These are phyloP conservation scores for Xylota sylvarum DNA, from an alignment of 2,888 invertebrate species.

Conservation along the genomic window DNA sequence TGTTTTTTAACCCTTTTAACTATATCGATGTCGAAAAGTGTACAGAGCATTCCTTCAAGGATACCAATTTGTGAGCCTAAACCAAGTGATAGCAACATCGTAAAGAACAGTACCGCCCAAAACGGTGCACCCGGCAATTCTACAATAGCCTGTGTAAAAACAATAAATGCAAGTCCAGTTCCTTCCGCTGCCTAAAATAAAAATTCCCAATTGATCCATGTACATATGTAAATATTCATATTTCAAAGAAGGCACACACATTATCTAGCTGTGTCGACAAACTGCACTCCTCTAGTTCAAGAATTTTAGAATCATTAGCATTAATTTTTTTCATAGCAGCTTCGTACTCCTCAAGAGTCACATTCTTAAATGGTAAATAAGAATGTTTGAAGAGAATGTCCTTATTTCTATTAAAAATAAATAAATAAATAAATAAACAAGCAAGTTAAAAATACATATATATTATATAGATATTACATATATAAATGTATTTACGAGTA, in stretches of 20 bases:
- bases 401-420: conserved; percentile 85
- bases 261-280: conserved; percentile 91
- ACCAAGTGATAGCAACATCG: conserved; percentile 97
- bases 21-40: conserved; percentile 96
- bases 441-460: neutral
- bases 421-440: conserved; percentile 8
- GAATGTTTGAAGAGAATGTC: conserved; percentile 83
- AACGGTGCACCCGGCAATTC: conserved; percentile 97
- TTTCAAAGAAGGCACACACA: conserved; percentile 84
- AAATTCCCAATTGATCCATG: neutral
- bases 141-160: conserved; percentile 98
- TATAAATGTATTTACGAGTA: neutral
- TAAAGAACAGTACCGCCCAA: conserved; percentile 98
- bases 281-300: conserved; percentile 88
- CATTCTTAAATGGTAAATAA: conserved; percentile 84
- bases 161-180: conserved; percentile 97
- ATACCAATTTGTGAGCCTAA: conserved; percentile 98
- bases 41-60: conserved; percentile 97
- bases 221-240: no score
- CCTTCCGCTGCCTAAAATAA: conserved; percentile 94
- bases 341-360: conserved; percentile 87
- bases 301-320: conserved; percentile 80
- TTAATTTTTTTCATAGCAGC: conserved; percentile 83
- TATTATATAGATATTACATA: no score
- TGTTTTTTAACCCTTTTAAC: conserved; percentile 95